Evolutionary conservation across 2,113 vertebrate genomes (phyloP), one percentile per base, ranked within the genome.

Genomic region (Indri indri): DNA sequence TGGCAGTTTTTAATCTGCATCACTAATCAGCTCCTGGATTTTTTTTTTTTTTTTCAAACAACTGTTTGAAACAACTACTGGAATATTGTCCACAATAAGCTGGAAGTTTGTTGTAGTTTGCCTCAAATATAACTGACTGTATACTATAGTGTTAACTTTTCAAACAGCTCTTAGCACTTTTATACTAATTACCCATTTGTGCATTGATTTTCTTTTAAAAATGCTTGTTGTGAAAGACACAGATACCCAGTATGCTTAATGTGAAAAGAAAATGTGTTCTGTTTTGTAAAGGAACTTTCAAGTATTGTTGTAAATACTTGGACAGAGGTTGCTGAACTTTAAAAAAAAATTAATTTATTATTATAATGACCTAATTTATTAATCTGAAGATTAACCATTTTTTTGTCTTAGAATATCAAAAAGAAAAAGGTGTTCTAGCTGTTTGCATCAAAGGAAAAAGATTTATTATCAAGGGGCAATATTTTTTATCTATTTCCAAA

Each of bases 281-380:
- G 97, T 98, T 99, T 99, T 99, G 98, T 99, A 98, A 99, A 99
- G 99, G 98, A 99, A 99, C 98, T 99, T 99, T 98, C 99, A 99
- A 99, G 99, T 99, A 99, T 99, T 99, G 99, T 99, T 99, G 98
- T 99, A 99, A 99, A 99, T 99, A 99, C 99, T 99, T 99, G 99
- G 98, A 98, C 98, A 98, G 98, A 99, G 99, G 98, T 99, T 99
- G 98, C 99, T 99, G 98, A 99, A 99, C 98, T 99, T 99, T 98
- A 99, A 99, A 99, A 99, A 99, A 98, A 99, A 98, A 13, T 98
- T 99, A 99, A 99, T 99, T 99, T 99, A 99, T 99, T 99, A 99
- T 99, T 99, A 99, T 99, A 99, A 99, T 99, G 99, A 99, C 99
- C 99, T 99, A 99, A 99, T 99, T 99, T 99, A 99, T 99, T 99